phyloP scores from a whole-genome alignment of 2,888 invertebrate species.

The Embidobia sp. region DNA sequence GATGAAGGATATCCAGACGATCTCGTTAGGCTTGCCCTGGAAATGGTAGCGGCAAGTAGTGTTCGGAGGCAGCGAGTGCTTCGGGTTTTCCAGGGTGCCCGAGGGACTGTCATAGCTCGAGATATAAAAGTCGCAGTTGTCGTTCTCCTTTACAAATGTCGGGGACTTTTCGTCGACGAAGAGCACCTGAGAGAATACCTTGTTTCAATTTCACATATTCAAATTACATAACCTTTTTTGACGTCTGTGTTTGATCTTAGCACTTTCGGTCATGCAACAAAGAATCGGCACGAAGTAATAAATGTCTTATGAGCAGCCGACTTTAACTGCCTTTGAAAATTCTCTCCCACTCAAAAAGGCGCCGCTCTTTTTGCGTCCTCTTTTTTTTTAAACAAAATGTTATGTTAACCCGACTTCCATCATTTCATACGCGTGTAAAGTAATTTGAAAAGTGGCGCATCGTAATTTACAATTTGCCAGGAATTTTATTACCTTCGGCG shows the following conservation, averaged over 20 bases:
- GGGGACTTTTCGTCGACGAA: slow-evolving; percentile 90
- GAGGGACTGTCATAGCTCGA: slow-evolving; percentile 89
- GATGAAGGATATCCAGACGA: slow-evolving; percentile 92
- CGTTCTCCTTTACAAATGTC: slow-evolving; percentile 88
- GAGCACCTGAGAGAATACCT: slow-evolving; percentile 83
- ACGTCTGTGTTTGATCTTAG: slow-evolving; percentile 24
- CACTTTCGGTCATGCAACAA: not conserved
- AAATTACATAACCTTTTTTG: slow-evolving; percentile 33
- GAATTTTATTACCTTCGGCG: too few relatives aligned
- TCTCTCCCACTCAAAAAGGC: too few relatives aligned
- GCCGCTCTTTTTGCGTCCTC: too few relatives aligned
- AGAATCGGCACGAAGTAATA: not conserved
- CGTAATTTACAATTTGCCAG: too few relatives aligned
- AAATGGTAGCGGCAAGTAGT: slow-evolving; percentile 92
- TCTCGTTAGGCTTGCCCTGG: slow-evolving; percentile 88
- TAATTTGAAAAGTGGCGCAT: too few relatives aligned
- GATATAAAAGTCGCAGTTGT: slow-evolving; percentile 89
- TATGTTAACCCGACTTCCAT: too few relatives aligned
- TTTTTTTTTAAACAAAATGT: too few relatives aligned
- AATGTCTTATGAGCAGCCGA: too few relatives aligned
- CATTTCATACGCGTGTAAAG: too few relatives aligned
- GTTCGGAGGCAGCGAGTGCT: slow-evolving; percentile 90
- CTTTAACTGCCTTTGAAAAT: too few relatives aligned
- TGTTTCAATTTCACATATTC: slow-evolving; percentile 34
- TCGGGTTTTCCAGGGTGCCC: slow-evolving; percentile 88